Base-by-base conservation (phyloP, 2,888 invertebrate genomes). In the Hypomecis punctinalis region DNA sequence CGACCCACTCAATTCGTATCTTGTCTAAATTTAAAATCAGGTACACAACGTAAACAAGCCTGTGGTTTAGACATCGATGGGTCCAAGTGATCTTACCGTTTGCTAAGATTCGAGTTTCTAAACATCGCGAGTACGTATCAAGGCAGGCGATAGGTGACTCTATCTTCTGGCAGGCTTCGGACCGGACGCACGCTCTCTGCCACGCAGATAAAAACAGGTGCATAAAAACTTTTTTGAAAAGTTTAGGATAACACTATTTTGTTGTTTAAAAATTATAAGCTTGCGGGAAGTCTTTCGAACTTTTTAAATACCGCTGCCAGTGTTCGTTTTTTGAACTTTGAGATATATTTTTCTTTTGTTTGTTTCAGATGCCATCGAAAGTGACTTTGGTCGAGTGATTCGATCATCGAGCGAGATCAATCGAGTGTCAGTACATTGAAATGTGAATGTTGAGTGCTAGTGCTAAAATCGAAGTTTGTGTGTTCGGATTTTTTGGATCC, bases 331-430 rank as follows among this genome's bases (percentile, higher is more conserved):
- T 55, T 13, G n/a, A 40, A 42, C 43, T 36, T 59, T 59, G 46
- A 35, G 63, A 39, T 36, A 9, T 45, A 48, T 49, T 45, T 42
- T 70, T 74, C 62, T 78, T 85, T 80, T 84, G 80, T 84, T 92
- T 91, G 90, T 93, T 92, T 80, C 92, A 93, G 93, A 91, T 92
- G 91, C 82, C 81, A 77, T 79, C 82, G 84, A 86, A 84, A 84
- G 85, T 85, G 84, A 84, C 71, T 85, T 83, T 83, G 84, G 77
- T 78, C 82, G 78, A 86, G 84, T 89, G 87, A 83, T 85, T 83
- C 79, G 76, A 81, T 80, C 78, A 78, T 73, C 75, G 74, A 76
- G 78, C 71, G 68, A 76, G 80, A 76, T 73, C 75, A 70, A 73
- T 72, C 74, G 70, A 71, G 75, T 74, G 75, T 79, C 40, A 33